Percentiles rank a stretch among this genome's conserved stretches.
phyloP scores from a whole-genome alignment of 2,888 invertebrate genomes.

The Merodon equestris region DNA sequence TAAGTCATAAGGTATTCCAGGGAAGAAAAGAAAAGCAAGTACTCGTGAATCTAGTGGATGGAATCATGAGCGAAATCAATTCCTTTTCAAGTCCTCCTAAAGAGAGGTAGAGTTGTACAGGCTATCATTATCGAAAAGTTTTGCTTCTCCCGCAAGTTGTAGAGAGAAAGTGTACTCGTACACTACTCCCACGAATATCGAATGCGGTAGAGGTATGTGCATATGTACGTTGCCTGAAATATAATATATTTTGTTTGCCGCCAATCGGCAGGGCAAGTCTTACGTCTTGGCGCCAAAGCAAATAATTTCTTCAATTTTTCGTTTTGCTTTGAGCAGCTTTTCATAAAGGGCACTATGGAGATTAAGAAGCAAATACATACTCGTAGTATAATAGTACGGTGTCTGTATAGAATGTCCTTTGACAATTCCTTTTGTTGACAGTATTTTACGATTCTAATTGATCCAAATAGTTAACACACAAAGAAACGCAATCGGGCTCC shows the following conservation, averaged over 20 bases:
- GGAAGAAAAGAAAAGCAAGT: background rate
- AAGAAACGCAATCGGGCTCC: too few relatives aligned
- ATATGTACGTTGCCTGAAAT: constrained; percentile 30
- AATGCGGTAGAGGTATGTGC: constrained; percentile 13
- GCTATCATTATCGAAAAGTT: constrained; percentile 8
- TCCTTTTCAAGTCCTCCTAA: background rate
- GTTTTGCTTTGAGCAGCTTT: too few relatives aligned
- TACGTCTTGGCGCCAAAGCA: constrained; percentile 56
- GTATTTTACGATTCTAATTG: too few relatives aligned
- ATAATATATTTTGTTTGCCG: constrained; percentile 30
- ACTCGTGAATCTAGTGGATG: background rate
- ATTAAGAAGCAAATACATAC: too few relatives aligned
- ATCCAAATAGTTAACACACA: too few relatives aligned
- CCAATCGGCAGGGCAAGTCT: constrained; percentile 30
- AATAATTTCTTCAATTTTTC: background rate
- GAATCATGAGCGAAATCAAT: constrained; percentile 28
- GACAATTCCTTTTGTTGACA: too few relatives aligned
- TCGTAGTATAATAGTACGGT: too few relatives aligned
- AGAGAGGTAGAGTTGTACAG: background rate
- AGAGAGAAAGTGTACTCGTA: background rate
- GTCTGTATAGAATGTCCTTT: too few relatives aligned
- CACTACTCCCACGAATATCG: background rate
- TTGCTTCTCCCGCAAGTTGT: background rate
- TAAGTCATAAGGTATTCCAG: constrained; percentile 4
- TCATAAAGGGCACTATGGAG: too few relatives aligned